These are phyloP conservation scores for Syncerus caffer DNA, from an alignment of 2,797 vertebrate species.

Conservation along the genomic window DNA sequence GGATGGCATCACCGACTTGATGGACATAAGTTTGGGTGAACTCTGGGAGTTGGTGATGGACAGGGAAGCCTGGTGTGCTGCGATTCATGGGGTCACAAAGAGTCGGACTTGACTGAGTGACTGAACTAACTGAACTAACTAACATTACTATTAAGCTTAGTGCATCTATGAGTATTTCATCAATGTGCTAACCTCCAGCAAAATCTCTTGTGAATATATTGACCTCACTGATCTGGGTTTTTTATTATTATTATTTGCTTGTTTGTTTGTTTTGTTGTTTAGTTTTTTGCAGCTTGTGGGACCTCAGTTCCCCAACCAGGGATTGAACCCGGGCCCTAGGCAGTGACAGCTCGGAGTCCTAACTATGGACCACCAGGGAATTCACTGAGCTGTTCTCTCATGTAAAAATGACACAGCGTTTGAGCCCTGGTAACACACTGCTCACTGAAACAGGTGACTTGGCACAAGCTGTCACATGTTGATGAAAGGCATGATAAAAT, in stretches of 20 bases:
- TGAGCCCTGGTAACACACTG: not conserved
- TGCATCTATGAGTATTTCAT: not conserved
- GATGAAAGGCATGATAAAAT: not conserved
- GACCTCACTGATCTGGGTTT: not conserved
- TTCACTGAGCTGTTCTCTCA: not conserved
- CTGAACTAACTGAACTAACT: not conserved
- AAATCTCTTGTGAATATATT: not conserved
- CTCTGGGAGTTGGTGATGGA: too few species aligned
- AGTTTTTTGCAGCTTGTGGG: not conserved
- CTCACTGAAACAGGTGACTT: not conserved
- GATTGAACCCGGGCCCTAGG: not conserved
- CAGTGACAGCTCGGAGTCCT: not conserved
- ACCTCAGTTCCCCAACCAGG: not conserved
- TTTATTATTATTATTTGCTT: not conserved
- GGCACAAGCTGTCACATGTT: not conserved
- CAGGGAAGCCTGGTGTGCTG: too few species aligned
- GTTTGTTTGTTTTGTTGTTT: not conserved
- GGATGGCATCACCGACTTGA: too few species aligned
- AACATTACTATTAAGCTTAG: not conserved
- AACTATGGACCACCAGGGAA: not conserved
- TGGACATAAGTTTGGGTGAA: too few species aligned
- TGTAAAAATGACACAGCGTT: not conserved
- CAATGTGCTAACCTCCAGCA: not conserved
- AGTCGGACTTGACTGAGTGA: too few species aligned
- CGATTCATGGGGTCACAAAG: too few species aligned